Evolutionary conservation across 2,888 invertebrate genomes (phyloP).

Genomic region (Synanthedon vespiformis): DNA sequence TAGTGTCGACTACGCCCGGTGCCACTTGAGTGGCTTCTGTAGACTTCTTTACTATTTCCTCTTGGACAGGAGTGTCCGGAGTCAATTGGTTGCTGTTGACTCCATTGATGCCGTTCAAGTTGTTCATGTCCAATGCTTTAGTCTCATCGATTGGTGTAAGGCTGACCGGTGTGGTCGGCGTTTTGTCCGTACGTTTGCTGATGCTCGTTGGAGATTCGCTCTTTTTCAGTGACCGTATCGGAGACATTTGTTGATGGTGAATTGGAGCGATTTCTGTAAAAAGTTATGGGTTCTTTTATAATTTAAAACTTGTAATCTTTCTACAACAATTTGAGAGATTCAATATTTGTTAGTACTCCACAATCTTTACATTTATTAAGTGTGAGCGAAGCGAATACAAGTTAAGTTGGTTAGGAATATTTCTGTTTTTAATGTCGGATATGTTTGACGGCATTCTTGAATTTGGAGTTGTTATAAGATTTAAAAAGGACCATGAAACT

Average conservation of each 20-base stretch:
- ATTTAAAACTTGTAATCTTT: no score
- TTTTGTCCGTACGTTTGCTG: constrained; percentile 63
- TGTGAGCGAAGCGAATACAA: no score
- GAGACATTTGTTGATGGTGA: constrained; percentile 67
- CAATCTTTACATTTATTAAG: no score
- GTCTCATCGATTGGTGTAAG: constrained; percentile 65
- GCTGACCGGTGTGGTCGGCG: constrained; percentile 61
- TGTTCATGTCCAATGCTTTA: constrained; percentile 48
- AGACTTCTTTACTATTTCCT: constrained; percentile 57
- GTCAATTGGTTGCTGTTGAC: constrained; percentile 50
- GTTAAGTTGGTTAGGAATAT: no score
- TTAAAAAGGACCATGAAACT: no score
- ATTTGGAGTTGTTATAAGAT: no score
- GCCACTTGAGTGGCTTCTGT: constrained; percentile 63
- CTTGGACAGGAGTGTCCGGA: constrained; percentile 51
- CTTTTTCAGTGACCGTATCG: constrained; percentile 62
- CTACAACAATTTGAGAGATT: no score
- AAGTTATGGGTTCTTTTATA: constrained; percentile 6
- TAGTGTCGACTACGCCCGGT: constrained; percentile 69
- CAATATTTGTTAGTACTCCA: no score
- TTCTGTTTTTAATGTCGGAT: no score
- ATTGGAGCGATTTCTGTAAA: constrained; percentile 66
- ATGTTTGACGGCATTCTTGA: no score
- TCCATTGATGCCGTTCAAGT: constrained; percentile 26
- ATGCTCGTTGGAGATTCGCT: constrained; percentile 62